These are phyloP conservation scores for Macrobrachium rosenbergii DNA, from an alignment of 1,140 invertebrate genomes.

Conservation along the genomic window DNA sequence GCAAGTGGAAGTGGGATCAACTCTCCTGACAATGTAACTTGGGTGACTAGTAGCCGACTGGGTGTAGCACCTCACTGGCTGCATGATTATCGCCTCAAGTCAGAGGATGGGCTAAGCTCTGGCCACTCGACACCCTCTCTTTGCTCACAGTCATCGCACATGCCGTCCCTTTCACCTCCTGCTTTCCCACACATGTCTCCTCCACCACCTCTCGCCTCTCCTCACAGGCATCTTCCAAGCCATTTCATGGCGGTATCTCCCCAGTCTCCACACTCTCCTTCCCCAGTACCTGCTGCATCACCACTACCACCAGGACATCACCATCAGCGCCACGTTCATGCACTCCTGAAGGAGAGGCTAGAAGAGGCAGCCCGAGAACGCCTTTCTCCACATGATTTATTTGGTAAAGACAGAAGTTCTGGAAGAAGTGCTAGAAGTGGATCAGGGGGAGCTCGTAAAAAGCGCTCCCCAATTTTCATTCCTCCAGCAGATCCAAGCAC, in stretches of 20 bases:
- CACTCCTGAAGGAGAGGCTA: slow-evolving; percentile 56
- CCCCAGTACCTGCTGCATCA: slow-evolving; percentile 26
- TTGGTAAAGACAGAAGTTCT: slow-evolving; percentile 19
- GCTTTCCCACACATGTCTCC: slow-evolving; percentile 50
- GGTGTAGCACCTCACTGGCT: slow-evolving; percentile 53
- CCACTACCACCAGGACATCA: slow-evolving; percentile 42
- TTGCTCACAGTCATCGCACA: slow-evolving; percentile 65
- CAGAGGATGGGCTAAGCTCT: slow-evolving; percentile 65
- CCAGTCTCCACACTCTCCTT: slow-evolving; percentile 44
- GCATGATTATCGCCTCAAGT: slow-evolving; percentile 65
- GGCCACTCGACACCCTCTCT: slow-evolving; percentile 65
- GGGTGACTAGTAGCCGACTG: slow-evolving; percentile 22
- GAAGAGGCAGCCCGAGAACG: slow-evolving; percentile 55
- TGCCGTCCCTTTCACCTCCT: slow-evolving; percentile 62
- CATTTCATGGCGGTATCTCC: slow-evolving; percentile 41
- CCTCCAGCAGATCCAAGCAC: slow-evolving; percentile 65
- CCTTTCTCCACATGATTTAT: slow-evolving; percentile 43
- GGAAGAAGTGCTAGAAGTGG: slow-evolving; percentile 13
- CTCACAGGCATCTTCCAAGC: slow-evolving; percentile 14
- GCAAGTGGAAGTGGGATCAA: slow-evolving; percentile 9
- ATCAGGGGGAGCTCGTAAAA: slow-evolving; percentile 57
- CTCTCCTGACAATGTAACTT: slow-evolving; percentile 46
- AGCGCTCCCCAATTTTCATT: slow-evolving; percentile 63
- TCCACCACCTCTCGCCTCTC: slow-evolving; percentile 32
- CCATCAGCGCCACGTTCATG: slow-evolving; percentile 47